Conservation (phyloP, 2,113 vertebrate species). For the Prinia subflava region DNA sequence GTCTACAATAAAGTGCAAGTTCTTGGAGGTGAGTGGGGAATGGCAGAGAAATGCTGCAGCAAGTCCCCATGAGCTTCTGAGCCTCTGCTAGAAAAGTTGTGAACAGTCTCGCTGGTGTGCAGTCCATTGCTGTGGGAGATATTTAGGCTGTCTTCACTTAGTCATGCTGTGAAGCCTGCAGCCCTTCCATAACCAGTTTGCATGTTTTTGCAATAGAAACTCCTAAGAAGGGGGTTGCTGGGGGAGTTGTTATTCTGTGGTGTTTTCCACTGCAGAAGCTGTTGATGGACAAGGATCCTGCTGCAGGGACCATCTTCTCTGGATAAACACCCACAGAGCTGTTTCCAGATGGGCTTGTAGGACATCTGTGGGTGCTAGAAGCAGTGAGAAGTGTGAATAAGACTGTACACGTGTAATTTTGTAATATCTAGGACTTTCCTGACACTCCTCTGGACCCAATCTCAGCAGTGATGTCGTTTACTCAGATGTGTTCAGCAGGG, state of each 20-base stretch:
- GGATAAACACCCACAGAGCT: not conserved
- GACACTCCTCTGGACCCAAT: not conserved
- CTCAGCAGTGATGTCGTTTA: not conserved
- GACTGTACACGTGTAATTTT: not conserved
- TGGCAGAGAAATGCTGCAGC: not conserved
- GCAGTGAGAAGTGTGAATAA: not conserved
- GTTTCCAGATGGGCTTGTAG: conserved; percentile 18
- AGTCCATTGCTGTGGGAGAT: not conserved
- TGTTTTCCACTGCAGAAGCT: conserved; percentile 1
- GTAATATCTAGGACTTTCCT: not conserved
- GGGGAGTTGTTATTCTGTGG: not conserved
- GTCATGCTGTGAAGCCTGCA: not conserved
- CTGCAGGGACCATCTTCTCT: not conserved
- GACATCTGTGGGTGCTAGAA: not conserved
- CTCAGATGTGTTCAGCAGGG: not conserved
- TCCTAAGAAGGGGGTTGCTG: not conserved
- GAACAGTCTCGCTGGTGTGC: not conserved
- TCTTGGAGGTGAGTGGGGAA: not conserved
- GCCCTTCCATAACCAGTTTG: not conserved
- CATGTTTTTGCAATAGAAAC: not conserved
- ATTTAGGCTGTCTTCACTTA: not conserved
- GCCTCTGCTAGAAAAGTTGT: not conserved
- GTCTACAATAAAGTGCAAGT: not conserved
- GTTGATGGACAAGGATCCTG: not conserved
- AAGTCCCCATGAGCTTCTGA: not conserved